Percentiles rank a stretch among this genome's conserved stretches.
These are phyloP conservation scores for Drosophila parvula DNA, from an alignment of 1,140 invertebrate species.

Conservation along the genomic window DNA sequence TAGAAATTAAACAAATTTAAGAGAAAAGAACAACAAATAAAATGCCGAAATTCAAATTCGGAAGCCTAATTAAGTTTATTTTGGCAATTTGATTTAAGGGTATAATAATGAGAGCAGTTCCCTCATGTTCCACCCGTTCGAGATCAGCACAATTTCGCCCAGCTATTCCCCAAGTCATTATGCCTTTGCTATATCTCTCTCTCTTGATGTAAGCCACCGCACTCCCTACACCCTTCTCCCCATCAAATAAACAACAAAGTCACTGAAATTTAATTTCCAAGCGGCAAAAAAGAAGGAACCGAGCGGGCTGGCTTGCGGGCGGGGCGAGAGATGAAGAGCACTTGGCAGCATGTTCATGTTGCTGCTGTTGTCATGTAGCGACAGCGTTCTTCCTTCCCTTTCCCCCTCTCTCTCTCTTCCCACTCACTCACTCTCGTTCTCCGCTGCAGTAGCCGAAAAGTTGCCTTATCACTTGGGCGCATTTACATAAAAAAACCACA, in stretches of 20 bases:
- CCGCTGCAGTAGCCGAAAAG: slow-evolving; percentile 73
- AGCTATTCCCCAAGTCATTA: slow-evolving; percentile 53
- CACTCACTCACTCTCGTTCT: background rate
- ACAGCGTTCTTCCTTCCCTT: slow-evolving; percentile 52
- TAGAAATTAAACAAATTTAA: background rate
- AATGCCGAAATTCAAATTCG: background rate
- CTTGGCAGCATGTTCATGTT: slow-evolving; percentile 82
- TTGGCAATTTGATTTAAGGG: slow-evolving; percentile 5
- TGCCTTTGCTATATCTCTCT: slow-evolving; percentile 41
- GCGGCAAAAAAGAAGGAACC: slow-evolving; percentile 42
- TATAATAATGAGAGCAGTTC: slow-evolving; percentile 17
- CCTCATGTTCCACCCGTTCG: background rate
- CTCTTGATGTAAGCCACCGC: background rate
- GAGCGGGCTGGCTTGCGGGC: background rate
- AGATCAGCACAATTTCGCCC: slow-evolving; percentile 20
- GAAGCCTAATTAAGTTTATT: slow-evolving; percentile 8
- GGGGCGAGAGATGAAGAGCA: slow-evolving; percentile 54
- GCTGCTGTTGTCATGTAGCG: slow-evolving; percentile 73
- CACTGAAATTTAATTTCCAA: slow-evolving; percentile 81
- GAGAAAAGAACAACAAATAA: background rate
- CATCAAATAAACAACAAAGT: slow-evolving; percentile 79
- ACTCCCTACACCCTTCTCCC: background rate
- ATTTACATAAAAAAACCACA: slow-evolving; percentile 83
- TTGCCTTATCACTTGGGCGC: slow-evolving; percentile 82
- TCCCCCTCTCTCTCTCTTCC: background rate